A percentile compares a stretch with the other conserved stretches of the same genome.
These are phyloP conservation scores for Pharmacophagus antenor DNA, from an alignment of 2,888 invertebrate genomes.

Conservation along the genomic window DNA sequence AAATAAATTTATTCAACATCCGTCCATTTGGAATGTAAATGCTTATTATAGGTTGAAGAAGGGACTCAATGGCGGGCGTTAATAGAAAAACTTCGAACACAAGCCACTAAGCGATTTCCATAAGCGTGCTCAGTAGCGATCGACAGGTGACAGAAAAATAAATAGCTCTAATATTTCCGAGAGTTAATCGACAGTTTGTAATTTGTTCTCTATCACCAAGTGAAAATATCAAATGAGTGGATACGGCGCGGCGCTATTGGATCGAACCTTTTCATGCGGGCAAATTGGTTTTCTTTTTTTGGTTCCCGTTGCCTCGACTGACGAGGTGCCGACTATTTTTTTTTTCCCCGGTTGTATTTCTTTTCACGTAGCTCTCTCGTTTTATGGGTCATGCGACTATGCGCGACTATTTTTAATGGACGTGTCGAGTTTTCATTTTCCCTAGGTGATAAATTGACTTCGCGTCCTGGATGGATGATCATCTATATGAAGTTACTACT, in stretches of 20 bases:
- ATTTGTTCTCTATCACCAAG: conserved; percentile 73
- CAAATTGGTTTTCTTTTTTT: conserved; percentile 81
- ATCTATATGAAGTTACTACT: conserved; percentile 58
- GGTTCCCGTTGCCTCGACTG: conserved; percentile 61
- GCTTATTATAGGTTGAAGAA: conserved; percentile 37
- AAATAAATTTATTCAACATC: neutral
- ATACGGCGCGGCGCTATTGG: conserved; percentile 68
- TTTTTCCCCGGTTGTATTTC: conserved; percentile 71
- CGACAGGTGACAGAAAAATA: conserved; percentile 76
- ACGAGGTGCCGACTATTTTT: conserved; percentile 68
- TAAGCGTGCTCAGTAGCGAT: conserved; percentile 51
- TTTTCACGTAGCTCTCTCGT: conserved; percentile 73
- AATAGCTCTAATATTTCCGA: conserved; percentile 61
- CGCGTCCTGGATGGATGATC: conserved; percentile 72
- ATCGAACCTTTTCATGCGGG: conserved; percentile 78
- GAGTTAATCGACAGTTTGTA: conserved; percentile 68
- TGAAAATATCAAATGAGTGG: conserved; percentile 79
- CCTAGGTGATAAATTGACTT: conserved; percentile 77
- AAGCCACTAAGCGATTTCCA: conserved; percentile 63
- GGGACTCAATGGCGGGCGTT: conserved; percentile 50
- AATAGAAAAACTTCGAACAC: conserved; percentile 72
- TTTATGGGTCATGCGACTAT: conserved; percentile 80
- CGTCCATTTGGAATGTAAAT: conserved; percentile 16
- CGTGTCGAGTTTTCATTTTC: conserved; percentile 72
- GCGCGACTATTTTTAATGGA: conserved; percentile 80